These are phyloP conservation scores for Tupaia tana DNA, from an alignment of 2,113 vertebrate species.

Conservation along the genomic window DNA sequence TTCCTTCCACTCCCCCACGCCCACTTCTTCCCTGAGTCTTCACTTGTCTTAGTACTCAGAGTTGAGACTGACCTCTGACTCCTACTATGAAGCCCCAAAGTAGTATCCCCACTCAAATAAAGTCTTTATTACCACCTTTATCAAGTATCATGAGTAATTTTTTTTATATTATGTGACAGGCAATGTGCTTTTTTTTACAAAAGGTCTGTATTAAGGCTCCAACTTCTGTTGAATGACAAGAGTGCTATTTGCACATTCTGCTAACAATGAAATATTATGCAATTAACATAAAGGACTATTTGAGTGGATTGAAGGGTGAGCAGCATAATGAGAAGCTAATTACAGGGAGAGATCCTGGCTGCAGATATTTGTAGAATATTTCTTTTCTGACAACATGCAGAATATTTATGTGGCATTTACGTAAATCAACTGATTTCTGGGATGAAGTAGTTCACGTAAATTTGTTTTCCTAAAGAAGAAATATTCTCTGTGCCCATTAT, in stretches of 20 bases:
- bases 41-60: not conserved
- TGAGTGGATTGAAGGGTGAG: conserved; percentile 81
- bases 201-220: conserved; percentile 67
- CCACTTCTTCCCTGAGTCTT: not conserved
- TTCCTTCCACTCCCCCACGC: not conserved
- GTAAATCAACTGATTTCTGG: conserved; percentile 63
- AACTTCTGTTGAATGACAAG: conserved; percentile 60
- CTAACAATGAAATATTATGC: conserved; percentile 82
- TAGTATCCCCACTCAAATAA: not conserved
- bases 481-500: conserved; percentile 14
- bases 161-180: not conserved
- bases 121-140: not conserved
- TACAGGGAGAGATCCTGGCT: conserved; percentile 78
- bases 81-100: not conserved
- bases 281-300: conserved; percentile 82
- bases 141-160: not conserved
- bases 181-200: conserved; percentile 54
- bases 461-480: conserved; percentile 51
- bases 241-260: conserved; percentile 60
- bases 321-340: conserved; percentile 83
- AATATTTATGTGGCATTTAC: conserved; percentile 81
- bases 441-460: conserved; percentile 16
- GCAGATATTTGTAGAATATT: conserved; percentile 71
- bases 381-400: conserved; percentile 80
- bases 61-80: not conserved